Conservation (phyloP, 2,113 vertebrate genomes). For the Cryptomyrus ogoouensis region DNA sequence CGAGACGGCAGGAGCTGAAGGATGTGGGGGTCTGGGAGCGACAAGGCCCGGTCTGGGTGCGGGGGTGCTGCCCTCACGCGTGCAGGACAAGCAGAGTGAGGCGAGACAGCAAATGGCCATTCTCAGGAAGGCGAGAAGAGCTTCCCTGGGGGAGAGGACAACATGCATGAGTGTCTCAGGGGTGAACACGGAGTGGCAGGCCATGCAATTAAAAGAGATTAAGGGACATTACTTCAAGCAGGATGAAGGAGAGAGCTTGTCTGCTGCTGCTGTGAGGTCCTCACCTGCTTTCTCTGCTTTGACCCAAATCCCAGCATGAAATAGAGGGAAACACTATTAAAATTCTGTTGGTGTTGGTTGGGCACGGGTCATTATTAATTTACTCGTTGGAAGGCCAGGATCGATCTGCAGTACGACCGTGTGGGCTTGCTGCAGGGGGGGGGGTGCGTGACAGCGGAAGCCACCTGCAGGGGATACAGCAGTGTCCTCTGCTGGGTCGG, state of each 20-base stretch:
- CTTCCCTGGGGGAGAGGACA: not conserved
- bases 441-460: not conserved
- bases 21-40: not conserved
- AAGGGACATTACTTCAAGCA: not conserved
- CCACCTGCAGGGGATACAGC: not conserved
- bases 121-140: not conserved
- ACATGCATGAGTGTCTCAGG: not conserved
- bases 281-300: not conserved
- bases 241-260: not conserved
- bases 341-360: not conserved
- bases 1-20: not conserved
- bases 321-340: not conserved
- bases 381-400: not conserved
- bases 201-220: not conserved
- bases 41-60: not conserved
- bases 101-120: not conserved
- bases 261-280: not conserved
- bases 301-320: not conserved
- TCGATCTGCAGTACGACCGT: not conserved
- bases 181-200: not conserved
- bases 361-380: not conserved
- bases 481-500: not conserved
- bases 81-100: not conserved
- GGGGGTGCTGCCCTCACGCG: not conserved
- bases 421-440: not conserved